Percentiles rank a stretch among this genome's conserved stretches.
Evolutionary conservation across 35 echinoderm and acorn worm genomes (phyloP).

Genomic region (Heliocidaris tuberculata): DNA sequence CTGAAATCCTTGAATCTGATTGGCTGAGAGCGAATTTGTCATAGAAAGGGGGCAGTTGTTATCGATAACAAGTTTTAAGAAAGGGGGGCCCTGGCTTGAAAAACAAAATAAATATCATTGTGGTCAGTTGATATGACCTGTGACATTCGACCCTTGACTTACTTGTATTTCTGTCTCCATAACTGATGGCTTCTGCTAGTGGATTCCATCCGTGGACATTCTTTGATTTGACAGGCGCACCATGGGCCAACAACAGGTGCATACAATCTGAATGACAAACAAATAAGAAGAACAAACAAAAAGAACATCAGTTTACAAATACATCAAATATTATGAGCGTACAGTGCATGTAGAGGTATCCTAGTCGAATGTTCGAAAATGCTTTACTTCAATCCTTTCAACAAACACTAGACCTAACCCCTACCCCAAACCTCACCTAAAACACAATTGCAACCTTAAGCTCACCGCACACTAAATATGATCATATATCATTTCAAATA

Average conservation of each 20-base stretch:
- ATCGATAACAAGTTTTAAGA: no score
- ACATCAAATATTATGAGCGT: not conserved
- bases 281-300: not conserved
- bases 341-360: no score
- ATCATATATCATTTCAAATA: no score
- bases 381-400: not conserved
- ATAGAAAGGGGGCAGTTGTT: no score
- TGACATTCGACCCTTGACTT: slow-evolving; percentile 33
- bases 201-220: slow-evolving; percentile 90
- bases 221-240: slow-evolving; percentile 90
- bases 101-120: no score
- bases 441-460: no score
- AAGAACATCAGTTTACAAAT: not conserved
- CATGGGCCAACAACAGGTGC: slow-evolving; percentile 88
- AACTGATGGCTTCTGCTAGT: slow-evolving; percentile 91
- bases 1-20: no score
- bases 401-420: not conserved
- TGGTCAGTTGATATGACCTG: no score
- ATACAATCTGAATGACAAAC: slow-evolving; percentile 74
- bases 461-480: no score
- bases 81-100: no score
- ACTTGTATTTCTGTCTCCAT: slow-evolving; percentile 94
- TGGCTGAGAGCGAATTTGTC: no score
- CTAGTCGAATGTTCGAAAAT: not conserved
- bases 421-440: no score